phyloP scores from a whole-genome alignment of 2,888 invertebrate species.

The Latrodectus elegans region DNA sequence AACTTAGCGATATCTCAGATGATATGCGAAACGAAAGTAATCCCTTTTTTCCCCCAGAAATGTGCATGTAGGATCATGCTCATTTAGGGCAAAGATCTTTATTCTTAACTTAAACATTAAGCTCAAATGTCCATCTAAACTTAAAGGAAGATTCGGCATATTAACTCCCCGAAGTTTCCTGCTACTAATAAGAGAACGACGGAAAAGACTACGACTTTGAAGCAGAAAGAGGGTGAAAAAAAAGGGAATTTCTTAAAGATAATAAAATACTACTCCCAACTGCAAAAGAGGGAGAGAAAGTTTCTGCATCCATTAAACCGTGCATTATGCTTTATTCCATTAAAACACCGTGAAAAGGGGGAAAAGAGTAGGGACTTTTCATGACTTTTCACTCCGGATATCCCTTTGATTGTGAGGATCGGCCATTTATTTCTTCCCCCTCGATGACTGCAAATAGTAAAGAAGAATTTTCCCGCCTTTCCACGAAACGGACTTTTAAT shows the following conservation, averaged over 20 bases:
- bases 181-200: constrained; percentile 32
- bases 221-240: constrained; percentile 16
- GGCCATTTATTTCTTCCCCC: constrained; percentile 66
- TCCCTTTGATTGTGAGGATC: constrained; percentile 57
- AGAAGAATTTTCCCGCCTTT: constrained; percentile 30
- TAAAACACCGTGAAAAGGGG: constrained; percentile 37
- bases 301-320: constrained; percentile 55
- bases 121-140: background rate
- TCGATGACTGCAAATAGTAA: constrained; percentile 65
- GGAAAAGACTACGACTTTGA: constrained; percentile 16
- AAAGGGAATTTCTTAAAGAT: constrained; percentile 24
- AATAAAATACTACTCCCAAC: constrained; percentile 37
- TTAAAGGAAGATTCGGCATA: background rate
- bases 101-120: background rate
- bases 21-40: no score
- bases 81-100: no score
- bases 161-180: background rate
- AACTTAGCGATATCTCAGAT: no score
- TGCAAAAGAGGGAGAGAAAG: constrained; percentile 20
- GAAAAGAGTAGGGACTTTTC: constrained; percentile 16
- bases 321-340: constrained; percentile 63
- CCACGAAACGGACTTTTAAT: constrained; percentile 58
- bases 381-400: constrained; percentile 52
- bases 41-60: no score
- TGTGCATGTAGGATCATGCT: no score